Base-by-base conservation (phyloP, 2,888 invertebrate genomes). In the Tortricodes alternella region DNA sequence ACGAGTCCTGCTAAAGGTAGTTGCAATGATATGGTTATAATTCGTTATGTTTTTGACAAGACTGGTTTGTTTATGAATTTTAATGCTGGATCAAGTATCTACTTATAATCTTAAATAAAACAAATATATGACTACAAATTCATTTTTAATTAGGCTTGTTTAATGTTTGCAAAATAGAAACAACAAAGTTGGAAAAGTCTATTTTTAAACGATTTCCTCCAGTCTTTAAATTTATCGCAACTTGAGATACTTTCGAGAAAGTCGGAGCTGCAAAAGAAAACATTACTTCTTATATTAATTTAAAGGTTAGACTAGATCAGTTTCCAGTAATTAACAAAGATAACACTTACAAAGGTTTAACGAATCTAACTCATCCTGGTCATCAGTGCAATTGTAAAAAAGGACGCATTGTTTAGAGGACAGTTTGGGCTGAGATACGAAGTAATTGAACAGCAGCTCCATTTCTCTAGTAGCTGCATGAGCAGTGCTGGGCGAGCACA, bases 391-490 rank as follows among this genome's bases (percentile, higher is more conserved):
- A 64, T 92, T 91, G 61, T 91, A 91, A 71, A 95, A 92, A 3
- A 95, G 84, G 11, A 94, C 91, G 71, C 94, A 95, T 65, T 93
- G 94, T 64, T 92, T 92, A 6, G 94, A 91, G 44, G 93, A 92
- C 43, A 95, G 70, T 61, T 93, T 92, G 4, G 93, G 92, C 68
- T 94, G 93, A n/a, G 92, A 92, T 2, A 94, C 93, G 70, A 95
- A 95, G 75, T 94, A 93, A 67, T 93, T 93, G 65, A 92, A 94
- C 48, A 94, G 86, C 23, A 92, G 83, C 71, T 94, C 94, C 69
- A 94, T 78, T 70, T 94, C 92, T 67, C 91, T 89, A 13, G 86
- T 74, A 18, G 92, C 92, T 43, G 85, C 84, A 35, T 86, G 81
- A 8, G 89, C 76, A 18, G 89, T 90, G 61, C 86, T 89, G 6